Evolutionary conservation across 1,140 invertebrate species (phyloP).

Genomic region (Temnothorax nylanderi): DNA sequence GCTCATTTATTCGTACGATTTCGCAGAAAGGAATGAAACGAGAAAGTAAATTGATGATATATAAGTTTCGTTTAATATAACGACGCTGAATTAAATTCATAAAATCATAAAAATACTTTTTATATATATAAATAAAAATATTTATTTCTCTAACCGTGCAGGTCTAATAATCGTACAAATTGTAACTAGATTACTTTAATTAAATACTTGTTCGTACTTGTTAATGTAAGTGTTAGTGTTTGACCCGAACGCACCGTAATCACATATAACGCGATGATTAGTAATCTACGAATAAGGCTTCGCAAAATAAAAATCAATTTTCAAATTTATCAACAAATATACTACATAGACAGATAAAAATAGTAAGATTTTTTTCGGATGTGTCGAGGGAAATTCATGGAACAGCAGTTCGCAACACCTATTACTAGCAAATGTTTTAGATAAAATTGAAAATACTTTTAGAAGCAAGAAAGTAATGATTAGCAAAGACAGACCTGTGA

Average conservation of each 20-base stretch:
- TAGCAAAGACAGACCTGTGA: background rate
- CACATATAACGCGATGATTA: background rate
- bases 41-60: background rate
- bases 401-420: background rate
- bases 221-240: background rate
- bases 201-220: background rate
- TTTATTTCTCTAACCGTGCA: background rate
- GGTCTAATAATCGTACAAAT: background rate
- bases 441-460: background rate
- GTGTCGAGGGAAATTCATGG: background rate
- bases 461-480: background rate
- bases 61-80: background rate
- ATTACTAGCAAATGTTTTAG: background rate
- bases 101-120: background rate
- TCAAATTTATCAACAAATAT: background rate
- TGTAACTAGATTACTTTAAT: background rate
- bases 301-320: background rate
- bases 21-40: background rate
- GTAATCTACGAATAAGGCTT: background rate
- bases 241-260: background rate
- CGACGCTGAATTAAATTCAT: background rate
- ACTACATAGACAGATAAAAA: too few relatives aligned
- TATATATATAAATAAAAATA: background rate
- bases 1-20: background rate
- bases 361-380: background rate